Evolutionary conservation across 2,797 vertebrate species (phyloP).

Genomic region (Limnodromus scolopaceus): DNA sequence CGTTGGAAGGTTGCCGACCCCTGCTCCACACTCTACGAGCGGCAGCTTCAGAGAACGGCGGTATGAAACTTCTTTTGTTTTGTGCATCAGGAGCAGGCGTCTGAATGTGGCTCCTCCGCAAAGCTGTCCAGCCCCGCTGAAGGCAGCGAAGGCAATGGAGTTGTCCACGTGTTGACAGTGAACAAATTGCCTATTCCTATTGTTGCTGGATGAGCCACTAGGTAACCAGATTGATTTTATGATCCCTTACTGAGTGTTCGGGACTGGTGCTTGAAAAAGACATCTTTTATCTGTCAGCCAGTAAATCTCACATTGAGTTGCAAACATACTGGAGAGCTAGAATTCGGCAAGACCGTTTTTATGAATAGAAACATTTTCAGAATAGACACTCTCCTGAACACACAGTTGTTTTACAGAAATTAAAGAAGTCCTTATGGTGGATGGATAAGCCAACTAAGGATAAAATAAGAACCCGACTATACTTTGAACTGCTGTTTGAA

Average conservation of each 20-base stretch:
- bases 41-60: slow-evolving; percentile 1
- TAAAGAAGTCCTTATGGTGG: slow-evolving; percentile 68
- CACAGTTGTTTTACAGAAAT: slow-evolving; percentile 72
- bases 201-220: slow-evolving; percentile 62
- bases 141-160: neutral
- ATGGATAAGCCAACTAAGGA: slow-evolving; percentile 60
- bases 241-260: slow-evolving; percentile 69
- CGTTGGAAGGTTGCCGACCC: slow-evolving; percentile 72
- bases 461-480: slow-evolving; percentile 70
- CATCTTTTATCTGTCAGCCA: slow-evolving; percentile 73
- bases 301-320: slow-evolving; percentile 71
- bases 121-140: neutral
- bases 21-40: slow-evolving; percentile 18
- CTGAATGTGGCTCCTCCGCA: neutral
- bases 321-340: slow-evolving; percentile 68
- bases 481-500: slow-evolving; percentile 59
- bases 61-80: slow-evolving; percentile 13
- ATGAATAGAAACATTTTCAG: slow-evolving; percentile 73
- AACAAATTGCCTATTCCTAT: slow-evolving; percentile 55
- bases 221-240: slow-evolving; percentile 72
- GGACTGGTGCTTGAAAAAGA: slow-evolving; percentile 72
- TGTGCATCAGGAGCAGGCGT: neutral
- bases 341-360: slow-evolving; percentile 66
- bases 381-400: slow-evolving; percentile 70
- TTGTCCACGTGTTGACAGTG: slow-evolving; percentile 55